A percentile compares a stretch with the other conserved stretches of the same genome.
These are phyloP conservation scores for Nansenia antarctica DNA, from an alignment of 2,113 vertebrate species.

Conservation along the genomic window DNA sequence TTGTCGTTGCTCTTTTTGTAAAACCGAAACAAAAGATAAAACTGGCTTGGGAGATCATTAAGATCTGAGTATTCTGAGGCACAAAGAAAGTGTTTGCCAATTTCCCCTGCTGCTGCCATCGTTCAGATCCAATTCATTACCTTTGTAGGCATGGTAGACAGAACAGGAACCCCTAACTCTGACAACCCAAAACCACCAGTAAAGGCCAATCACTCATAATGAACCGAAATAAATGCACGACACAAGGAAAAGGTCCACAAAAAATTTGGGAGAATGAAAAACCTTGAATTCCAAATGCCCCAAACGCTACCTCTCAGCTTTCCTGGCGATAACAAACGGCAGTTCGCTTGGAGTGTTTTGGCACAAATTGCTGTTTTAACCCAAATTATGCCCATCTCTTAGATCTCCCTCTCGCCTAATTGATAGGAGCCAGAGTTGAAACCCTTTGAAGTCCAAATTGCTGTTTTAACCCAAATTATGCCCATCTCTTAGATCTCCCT, in stretches of 20 bases:
- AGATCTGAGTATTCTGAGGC: constrained; percentile 31
- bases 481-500: constrained; percentile 66
- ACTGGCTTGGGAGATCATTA: constrained; percentile 41
- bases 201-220: not conserved
- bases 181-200: too few relatives aligned
- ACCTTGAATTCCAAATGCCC: constrained; percentile 55
- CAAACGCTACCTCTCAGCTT: constrained; percentile 59
- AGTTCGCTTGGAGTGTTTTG: constrained; percentile 59
- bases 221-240: constrained; percentile 28
- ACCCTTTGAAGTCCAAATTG: constrained; percentile 66
- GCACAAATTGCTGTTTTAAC: constrained; percentile 68
- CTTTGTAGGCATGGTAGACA: constrained; percentile 20
- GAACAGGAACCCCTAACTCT: not conserved
- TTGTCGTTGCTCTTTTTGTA: not conserved
- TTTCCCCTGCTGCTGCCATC: constrained; percentile 19
- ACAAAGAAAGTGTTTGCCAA: constrained; percentile 36
- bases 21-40: constrained; percentile 38
- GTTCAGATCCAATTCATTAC: constrained; percentile 47
- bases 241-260: constrained; percentile 28
- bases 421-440: constrained; percentile 44
- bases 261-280: too few relatives aligned
- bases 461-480: constrained; percentile 71
- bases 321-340: constrained; percentile 63
- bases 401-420: constrained; percentile 72
- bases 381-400: constrained; percentile 63